phyloP scores from a whole-genome alignment of 2,113 vertebrate genomes.

The Emydocephalus ijimae region DNA sequence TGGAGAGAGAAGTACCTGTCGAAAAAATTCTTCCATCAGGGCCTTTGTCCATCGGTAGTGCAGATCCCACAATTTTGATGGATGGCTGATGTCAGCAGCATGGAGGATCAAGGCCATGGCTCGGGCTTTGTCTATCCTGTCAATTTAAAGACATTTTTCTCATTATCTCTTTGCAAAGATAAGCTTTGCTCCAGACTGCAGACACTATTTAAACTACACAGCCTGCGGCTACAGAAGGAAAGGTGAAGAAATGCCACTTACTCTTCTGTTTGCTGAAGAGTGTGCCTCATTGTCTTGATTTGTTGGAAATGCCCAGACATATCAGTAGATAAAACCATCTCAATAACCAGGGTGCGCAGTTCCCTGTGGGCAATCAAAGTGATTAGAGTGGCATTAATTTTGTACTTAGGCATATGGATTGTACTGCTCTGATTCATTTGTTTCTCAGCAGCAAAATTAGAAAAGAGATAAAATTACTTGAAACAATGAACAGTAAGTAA shows the following conservation, averaged over 20 bases:
- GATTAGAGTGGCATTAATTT: slow-evolving; percentile 41
- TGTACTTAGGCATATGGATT: slow-evolving; percentile 37
- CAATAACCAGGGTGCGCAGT: slow-evolving; percentile 86
- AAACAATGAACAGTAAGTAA: slow-evolving; percentile 40
- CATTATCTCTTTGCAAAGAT: slow-evolving; percentile 56
- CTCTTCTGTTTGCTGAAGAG: slow-evolving; percentile 88
- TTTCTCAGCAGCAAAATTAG: slow-evolving; percentile 41
- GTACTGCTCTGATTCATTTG: slow-evolving; percentile 35
- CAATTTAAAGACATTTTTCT: slow-evolving; percentile 64
- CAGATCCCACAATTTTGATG: slow-evolving; percentile 89
- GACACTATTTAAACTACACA: not conserved
- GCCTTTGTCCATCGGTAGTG: slow-evolving; percentile 91
- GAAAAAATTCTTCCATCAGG: slow-evolving; percentile 94
- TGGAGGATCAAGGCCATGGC: slow-evolving; percentile 93
- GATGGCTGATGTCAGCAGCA: slow-evolving; percentile 95
- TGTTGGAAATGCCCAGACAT: slow-evolving; percentile 98
- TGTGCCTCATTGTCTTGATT: slow-evolving; percentile 89
- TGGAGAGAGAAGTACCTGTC: slow-evolving; percentile 75
- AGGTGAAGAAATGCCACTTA: slow-evolving; percentile 66
- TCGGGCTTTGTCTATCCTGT: slow-evolving; percentile 92
- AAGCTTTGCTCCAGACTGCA: slow-evolving; percentile 17
- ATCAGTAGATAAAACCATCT: slow-evolving; percentile 96
- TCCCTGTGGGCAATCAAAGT: slow-evolving; percentile 76
- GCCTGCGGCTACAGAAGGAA: not conserved
- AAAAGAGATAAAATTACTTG: slow-evolving; percentile 31